Evolutionary conservation across 2,113 vertebrate genomes (phyloP).

Genomic region (Pavo muticus): DNA sequence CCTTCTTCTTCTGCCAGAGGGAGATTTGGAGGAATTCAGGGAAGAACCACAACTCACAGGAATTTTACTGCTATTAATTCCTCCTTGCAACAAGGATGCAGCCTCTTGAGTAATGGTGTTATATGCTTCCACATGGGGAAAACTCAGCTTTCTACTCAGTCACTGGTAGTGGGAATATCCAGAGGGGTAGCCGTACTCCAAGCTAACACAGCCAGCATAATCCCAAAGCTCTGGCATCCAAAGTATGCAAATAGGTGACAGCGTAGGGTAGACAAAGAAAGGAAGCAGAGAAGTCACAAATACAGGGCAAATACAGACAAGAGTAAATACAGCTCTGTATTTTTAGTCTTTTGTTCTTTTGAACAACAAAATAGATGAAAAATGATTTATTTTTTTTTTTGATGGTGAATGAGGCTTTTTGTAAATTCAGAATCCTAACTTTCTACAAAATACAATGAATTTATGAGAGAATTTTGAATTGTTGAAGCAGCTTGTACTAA

Average conservation of each 20-base stretch:
- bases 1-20: not conserved
- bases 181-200: not conserved
- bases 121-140: not conserved
- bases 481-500: not conserved
- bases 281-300: not conserved
- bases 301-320: not conserved
- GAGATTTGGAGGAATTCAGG: not conserved
- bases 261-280: not conserved
- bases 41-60: not conserved
- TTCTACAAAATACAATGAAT: not conserved
- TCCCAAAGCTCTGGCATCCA: not conserved
- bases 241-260: not conserved
- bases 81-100: fast-evolving
- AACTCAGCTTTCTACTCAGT: not conserved
- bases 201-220: not conserved
- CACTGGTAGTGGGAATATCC: not conserved
- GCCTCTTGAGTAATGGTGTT: fast-evolving
- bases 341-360: not conserved
- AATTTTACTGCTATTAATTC: not conserved
- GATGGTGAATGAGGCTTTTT: not conserved
- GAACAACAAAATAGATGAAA: not conserved
- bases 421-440: not conserved
- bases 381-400: not conserved
- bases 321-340: not conserved
- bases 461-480: not conserved